phyloP scores from a whole-genome alignment of 2,113 vertebrate species.

The Tragelaphus scriptus region DNA sequence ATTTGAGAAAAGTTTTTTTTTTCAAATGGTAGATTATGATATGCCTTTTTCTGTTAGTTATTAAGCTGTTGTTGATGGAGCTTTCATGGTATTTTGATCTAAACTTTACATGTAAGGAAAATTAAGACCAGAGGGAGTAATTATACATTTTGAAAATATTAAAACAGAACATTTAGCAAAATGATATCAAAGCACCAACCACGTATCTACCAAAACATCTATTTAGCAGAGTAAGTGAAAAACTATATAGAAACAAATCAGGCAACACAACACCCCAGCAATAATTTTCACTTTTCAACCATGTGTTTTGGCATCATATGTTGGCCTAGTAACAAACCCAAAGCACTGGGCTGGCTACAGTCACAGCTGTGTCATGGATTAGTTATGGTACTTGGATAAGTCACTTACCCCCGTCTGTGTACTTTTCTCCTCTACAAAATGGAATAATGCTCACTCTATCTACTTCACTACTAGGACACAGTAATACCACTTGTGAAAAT shows the following conservation, averaged over 20 bases:
- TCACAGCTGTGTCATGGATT: background rate
- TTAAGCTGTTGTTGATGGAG: background rate
- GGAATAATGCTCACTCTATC: background rate
- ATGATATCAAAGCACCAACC: background rate
- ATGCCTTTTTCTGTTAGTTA: background rate
- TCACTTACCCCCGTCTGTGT: background rate
- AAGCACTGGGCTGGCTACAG: background rate
- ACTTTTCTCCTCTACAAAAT: background rate
- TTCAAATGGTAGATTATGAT: background rate
- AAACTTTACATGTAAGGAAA: background rate
- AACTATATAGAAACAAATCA: background rate
- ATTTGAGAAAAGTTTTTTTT: background rate
- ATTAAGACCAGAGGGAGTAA: background rate
- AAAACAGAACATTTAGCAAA: background rate
- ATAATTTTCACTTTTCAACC: background rate
- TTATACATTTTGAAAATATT: slow-evolving; percentile 43
- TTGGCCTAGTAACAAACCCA: background rate
- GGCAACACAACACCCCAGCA: background rate
- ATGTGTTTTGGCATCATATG: background rate
- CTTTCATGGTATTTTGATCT: background rate
- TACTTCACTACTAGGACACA: background rate
- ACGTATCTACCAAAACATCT: background rate
- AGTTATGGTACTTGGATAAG: background rate
- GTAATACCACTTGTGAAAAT: background rate
- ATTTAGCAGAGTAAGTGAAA: background rate